Evolutionary conservation across 2,113 vertebrate genomes (phyloP).

Genomic region (Laterallus jamaicensis): DNA sequence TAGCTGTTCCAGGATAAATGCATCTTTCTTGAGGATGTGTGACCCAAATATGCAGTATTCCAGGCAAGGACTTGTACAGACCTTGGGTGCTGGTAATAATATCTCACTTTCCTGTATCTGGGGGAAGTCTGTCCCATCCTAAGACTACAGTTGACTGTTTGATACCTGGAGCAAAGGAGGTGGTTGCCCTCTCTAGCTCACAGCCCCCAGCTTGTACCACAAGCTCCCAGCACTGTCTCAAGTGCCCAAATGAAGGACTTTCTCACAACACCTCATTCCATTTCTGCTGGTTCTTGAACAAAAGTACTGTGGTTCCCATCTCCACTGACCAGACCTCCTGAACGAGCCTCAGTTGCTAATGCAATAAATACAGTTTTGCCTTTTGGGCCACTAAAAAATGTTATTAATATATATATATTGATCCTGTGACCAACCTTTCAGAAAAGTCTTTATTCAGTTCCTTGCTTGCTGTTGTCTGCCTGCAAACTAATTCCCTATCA

Average conservation of each 20-base stretch:
- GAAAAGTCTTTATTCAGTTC: neutral
- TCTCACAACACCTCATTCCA: neutral
- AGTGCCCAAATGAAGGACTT: neutral
- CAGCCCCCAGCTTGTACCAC: neutral
- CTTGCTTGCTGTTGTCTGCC: neutral
- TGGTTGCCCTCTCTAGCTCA: neutral
- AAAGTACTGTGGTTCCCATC: neutral
- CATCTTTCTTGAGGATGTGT: neutral
- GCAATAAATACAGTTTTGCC: neutral
- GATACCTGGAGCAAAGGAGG: neutral
- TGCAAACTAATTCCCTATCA: neutral
- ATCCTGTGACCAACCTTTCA: neutral
- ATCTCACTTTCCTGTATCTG: neutral
- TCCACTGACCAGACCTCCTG: neutral
- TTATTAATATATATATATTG: neutral
- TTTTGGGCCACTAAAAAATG: neutral
- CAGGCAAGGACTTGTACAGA: neutral
- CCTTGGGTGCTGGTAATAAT: neutral
- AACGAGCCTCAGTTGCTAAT: neutral
- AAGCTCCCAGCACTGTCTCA: rapidly evolving
- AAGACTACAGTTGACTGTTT: neutral
- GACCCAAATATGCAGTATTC: neutral
- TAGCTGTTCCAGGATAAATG: neutral
- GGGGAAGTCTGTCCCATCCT: neutral
- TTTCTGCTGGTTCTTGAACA: neutral